Evolutionary conservation across 1,140 invertebrate species (phyloP).

Genomic region (Laupala kohalensis): DNA sequence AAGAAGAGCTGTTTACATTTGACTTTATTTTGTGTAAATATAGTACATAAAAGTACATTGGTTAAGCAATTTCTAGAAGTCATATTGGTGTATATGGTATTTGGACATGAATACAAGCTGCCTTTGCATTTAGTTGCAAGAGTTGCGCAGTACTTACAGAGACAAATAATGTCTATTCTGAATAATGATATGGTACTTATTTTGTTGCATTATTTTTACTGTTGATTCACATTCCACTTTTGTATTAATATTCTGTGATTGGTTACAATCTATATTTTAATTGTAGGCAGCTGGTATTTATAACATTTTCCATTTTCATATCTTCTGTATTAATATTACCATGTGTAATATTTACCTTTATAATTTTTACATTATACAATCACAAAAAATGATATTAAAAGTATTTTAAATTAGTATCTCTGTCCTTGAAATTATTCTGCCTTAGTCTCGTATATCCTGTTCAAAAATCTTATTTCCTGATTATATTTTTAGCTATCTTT

Average conservation of each 20-base stretch:
- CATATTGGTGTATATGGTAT: background rate
- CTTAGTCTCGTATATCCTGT: too few species aligned
- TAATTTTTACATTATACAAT: background rate
- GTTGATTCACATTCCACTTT: background rate
- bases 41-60: background rate
- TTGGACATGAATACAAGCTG: background rate
- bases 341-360: background rate
- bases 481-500: too few species aligned
- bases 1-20: background rate
- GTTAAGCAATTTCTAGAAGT: background rate
- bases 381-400: background rate
- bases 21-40: background rate
- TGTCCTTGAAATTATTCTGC: too few species aligned
- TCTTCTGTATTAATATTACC: background rate
- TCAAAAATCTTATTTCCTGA: too few species aligned
- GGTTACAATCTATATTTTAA: background rate
- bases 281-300: background rate
- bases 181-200: background rate
- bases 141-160: background rate
- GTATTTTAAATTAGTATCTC: too few species aligned
- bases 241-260: background rate
- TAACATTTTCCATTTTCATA: background rate
- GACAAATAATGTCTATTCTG: background rate
- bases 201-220: background rate
- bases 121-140: background rate